phyloP scores from a whole-genome alignment of 2,888 invertebrate species.

The Galerucella nymphaeae region DNA sequence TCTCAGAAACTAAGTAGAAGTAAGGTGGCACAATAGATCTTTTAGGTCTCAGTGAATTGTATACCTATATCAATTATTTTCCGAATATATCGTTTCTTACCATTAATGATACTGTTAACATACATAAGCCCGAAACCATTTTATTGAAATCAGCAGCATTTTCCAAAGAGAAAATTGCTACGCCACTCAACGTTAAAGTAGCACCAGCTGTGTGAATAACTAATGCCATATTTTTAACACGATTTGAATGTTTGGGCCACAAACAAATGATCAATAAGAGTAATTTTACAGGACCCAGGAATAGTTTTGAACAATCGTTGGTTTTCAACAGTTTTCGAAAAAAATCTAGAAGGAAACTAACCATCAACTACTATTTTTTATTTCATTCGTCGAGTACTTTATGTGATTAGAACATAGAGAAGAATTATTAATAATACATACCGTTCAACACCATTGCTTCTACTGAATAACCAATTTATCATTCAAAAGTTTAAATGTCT shows the following conservation, averaged over 20 bases:
- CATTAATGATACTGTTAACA: background rate
- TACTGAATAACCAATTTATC: background rate
- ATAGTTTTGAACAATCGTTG: constrained; percentile 3
- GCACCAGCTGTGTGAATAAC: background rate
- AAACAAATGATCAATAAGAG: background rate
- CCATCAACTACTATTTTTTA: too few relatives aligned
- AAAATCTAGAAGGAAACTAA: background rate
- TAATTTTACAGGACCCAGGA: background rate
- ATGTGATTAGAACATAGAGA: background rate
- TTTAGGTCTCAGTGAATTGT: too few relatives aligned
- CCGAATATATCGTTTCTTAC: background rate
- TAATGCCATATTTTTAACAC: background rate
- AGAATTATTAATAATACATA: background rate
- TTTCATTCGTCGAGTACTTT: too few relatives aligned
- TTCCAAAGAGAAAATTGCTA: background rate
- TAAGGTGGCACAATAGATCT: too few relatives aligned
- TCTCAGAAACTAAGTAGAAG: too few relatives aligned
- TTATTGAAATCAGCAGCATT: background rate
- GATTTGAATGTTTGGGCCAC: background rate
- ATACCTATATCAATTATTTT: too few relatives aligned
- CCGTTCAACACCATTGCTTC: background rate
- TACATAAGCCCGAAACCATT: background rate
- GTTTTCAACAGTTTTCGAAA: background rate
- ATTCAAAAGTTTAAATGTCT: too few relatives aligned
- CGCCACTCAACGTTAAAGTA: background rate